Evolutionary conservation across 2,888 invertebrate genomes (phyloP), one percentile per base, ranked within the genome.

Genomic region (Altica lythri): DNA sequence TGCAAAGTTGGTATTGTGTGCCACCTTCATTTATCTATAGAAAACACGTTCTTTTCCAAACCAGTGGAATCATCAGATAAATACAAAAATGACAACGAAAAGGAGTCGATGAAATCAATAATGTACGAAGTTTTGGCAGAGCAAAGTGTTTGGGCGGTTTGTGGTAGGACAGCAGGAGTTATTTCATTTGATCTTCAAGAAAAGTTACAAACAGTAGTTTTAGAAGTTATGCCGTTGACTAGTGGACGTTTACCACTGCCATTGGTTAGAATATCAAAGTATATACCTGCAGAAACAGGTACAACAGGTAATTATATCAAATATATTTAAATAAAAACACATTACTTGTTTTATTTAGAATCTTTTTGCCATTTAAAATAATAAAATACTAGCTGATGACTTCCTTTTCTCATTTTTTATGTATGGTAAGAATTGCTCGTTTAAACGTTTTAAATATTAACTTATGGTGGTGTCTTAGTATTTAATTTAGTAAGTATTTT

Each of bases 101-200:
- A 53, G 2, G 57, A 60, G 16, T 53, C 58, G 2, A 69, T 63
- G n/a, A 81, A 80, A 12, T 86, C 86, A 3, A 81, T 95, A 0
- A 94, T 95, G 92, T 96, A 95, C 73, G 95, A 95, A 77, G 93
- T 96, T 6, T 77, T 94, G 43, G 91, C 92, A 9, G 95, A 95
- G 76, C 92, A 92, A 72, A 88, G 89, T 25, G 86, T 92, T 81
- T 96, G 96, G 96, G 94, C 93, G 1, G 90, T 95, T 17, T 87
- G 92, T 68, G 95, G 95, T 1, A 82, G 92, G 49, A 92, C 93
- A 18, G 92, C 94, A 65, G 95, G 94, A 82, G 80, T 81, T 14
- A 75, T 81, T 3, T 78, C 78, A 3, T 78, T 77, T 53, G 73
- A 72, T 42, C 65, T 68, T 32, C 63, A 61, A 9, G 58, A 62